Conservation (phyloP, 2,888 invertebrate species). For the Spodoptera exigua region DNA sequence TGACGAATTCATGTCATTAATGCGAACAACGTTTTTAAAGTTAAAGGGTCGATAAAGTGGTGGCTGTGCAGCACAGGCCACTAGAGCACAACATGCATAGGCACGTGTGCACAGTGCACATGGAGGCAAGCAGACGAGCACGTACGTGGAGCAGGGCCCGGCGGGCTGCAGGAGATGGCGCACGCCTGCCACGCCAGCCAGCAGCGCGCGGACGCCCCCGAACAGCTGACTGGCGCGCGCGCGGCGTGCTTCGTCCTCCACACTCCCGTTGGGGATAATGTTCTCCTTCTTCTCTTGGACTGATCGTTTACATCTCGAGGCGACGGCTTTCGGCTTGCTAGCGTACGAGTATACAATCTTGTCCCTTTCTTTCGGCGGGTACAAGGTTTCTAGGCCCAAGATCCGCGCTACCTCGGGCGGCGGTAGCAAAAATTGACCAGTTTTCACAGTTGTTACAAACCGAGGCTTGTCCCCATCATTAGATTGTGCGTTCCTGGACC, state of each 20-base stretch:
- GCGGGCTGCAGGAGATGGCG: conserved; percentile 48
- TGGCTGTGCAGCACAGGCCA: not conserved
- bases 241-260: conserved; percentile 42
- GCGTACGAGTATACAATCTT: conserved; percentile 91
- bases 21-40: not conserved
- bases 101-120: too few relatives aligned
- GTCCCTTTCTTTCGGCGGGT: conserved; percentile 72
- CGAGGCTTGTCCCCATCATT: conserved; percentile 85
- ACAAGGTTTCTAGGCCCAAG: conserved; percentile 88
- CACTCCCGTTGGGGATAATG: conserved; percentile 43
- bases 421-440: conserved; percentile 94
- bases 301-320: conserved; percentile 65
- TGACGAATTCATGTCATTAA: not conserved
- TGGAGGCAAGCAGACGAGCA: too few relatives aligned
- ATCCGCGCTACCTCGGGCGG: conserved; percentile 92
- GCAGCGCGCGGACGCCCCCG: conserved; percentile 73
- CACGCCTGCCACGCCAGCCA: conserved; percentile 76
- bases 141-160: conserved; percentile 11
- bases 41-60: not conserved
- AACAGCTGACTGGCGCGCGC: conserved; percentile 69
- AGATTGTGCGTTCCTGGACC: conserved; percentile 57
- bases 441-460: conserved; percentile 94
- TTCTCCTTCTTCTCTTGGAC: conserved; percentile 56
- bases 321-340: conserved; percentile 90
- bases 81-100: not conserved